Evolutionary conservation across 2,113 vertebrate genomes (phyloP).

Genomic region (Burhinus bistriatus): DNA sequence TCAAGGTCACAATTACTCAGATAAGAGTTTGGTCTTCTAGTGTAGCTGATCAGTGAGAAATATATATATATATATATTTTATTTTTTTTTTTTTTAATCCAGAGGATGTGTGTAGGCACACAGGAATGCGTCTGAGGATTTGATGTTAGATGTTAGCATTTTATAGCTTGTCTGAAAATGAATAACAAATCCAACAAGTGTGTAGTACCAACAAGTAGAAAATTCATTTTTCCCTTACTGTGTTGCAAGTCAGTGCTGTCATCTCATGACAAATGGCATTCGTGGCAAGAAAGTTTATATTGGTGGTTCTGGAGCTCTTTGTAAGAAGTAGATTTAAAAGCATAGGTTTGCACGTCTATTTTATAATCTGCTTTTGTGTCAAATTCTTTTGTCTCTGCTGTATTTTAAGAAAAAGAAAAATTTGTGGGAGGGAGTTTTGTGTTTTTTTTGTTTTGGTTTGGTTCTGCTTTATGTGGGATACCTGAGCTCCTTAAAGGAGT

Average conservation of each 20-base stretch:
- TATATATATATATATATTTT: too few relatives aligned
- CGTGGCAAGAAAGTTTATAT: neutral
- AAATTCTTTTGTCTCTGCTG: neutral
- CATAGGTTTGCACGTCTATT: neutral
- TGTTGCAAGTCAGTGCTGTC: neutral
- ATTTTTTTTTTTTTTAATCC: neutral
- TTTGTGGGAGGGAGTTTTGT: too few relatives aligned
- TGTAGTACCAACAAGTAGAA: neutral
- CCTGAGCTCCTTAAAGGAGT: neutral
- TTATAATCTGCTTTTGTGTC: neutral
- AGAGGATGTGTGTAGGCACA: neutral
- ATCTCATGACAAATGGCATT: neutral
- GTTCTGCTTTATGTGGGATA: neutral
- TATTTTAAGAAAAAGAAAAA: neutral
- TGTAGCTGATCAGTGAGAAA: neutral
- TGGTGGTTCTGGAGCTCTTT: neutral
- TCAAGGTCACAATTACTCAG: neutral
- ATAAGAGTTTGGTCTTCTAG: neutral
- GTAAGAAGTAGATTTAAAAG: neutral
- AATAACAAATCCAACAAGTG: neutral
- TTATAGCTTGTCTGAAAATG: neutral
- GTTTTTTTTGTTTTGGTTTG: neutral
- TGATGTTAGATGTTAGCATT: neutral
- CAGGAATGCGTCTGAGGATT: neutral
- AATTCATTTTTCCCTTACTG: neutral